Evolutionary conservation across 2,888 invertebrate species (phyloP), one percentile per base, ranked within the genome.

Genomic region (Bembecia ichneumoniformis): DNA sequence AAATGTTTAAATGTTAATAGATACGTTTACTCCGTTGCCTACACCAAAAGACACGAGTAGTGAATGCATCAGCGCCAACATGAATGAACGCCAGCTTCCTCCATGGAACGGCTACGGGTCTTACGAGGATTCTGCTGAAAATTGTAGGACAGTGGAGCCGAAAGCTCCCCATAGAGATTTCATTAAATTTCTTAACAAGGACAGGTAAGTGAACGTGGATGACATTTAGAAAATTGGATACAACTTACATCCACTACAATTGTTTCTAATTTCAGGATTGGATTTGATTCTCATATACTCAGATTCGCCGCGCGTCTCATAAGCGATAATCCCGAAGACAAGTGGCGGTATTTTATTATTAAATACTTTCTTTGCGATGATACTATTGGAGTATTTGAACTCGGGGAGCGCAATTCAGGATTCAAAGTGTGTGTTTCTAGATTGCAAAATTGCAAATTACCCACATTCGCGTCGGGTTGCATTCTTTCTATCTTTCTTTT

Each of bases 51-150:
- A 77, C 13, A 62, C 72, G 7, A 58, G 65, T 3, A 65, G 60
- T 0, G 74, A 76, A 50, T 69, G 71, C 47, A 53, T 81, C 9
- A 62, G 77, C 50, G 62, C 77, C 47, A 64, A 58, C 1, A 54
- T 80, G 45, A 66, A 71, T 3, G 77, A 87, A 16, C 74, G 89
- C 1, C 75, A 89, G 57, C 68, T 94, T 45, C 96, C 97, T 0
- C 96, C 96, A 0, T 97, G 95, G 90, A 97, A 96, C 68, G 97
- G 97, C 3, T 96, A 92, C 77, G 97, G 97, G 0, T 91, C 92
- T 0, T 94, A 95, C 67, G 96, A 96, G 54, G 97, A 97, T 71
- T 96, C 96, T 0, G 93, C 96, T 7, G 93, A 93, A 58, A 96
- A 96, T 68, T 96, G 96, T 67, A 89, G 91, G 47, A 92, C 92